A percentile compares a stretch with the other conserved stretches of the same genome.
phyloP scores from a whole-genome alignment of 2,113 vertebrate species.

The Aepyceros melampus region DNA sequence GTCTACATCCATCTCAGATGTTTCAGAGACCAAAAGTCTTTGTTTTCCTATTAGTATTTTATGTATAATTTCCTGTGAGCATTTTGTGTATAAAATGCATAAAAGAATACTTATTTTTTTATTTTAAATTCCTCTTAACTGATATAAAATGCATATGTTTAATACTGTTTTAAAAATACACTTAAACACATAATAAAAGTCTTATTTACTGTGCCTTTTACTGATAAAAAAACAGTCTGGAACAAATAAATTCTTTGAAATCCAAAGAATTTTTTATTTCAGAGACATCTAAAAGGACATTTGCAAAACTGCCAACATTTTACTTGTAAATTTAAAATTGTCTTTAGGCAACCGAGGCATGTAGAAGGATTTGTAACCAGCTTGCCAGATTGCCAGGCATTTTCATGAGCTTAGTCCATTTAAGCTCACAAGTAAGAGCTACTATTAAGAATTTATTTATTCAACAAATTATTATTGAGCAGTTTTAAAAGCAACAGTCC shows the following conservation, averaged over 20 bases:
- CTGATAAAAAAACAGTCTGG: not conserved
- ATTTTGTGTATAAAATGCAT: not conserved
- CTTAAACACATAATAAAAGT: not conserved
- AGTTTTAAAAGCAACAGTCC: not conserved
- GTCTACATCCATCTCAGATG: not conserved
- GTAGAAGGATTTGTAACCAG: not conserved
- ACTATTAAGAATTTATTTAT: not conserved
- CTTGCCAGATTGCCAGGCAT: not conserved
- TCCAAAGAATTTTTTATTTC: not conserved
- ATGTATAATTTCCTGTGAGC: not conserved
- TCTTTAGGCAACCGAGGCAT: not conserved
- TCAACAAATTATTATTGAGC: not conserved
- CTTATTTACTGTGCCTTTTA: not conserved
- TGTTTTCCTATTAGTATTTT: conserved; percentile 10
- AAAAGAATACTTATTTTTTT: not conserved
- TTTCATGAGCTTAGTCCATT: not conserved
- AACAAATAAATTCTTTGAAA: not conserved
- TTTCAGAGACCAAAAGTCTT: not conserved
- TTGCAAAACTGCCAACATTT: not conserved
- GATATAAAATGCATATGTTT: not conserved
- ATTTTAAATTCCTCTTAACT: not conserved
- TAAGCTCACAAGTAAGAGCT: not conserved
- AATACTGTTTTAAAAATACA: not conserved
- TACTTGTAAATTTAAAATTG: not conserved
- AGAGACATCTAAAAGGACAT: not conserved